These are phyloP conservation scores for Vulpes lagopus DNA, from an alignment of 2,113 vertebrate species.

Conservation along the genomic window DNA sequence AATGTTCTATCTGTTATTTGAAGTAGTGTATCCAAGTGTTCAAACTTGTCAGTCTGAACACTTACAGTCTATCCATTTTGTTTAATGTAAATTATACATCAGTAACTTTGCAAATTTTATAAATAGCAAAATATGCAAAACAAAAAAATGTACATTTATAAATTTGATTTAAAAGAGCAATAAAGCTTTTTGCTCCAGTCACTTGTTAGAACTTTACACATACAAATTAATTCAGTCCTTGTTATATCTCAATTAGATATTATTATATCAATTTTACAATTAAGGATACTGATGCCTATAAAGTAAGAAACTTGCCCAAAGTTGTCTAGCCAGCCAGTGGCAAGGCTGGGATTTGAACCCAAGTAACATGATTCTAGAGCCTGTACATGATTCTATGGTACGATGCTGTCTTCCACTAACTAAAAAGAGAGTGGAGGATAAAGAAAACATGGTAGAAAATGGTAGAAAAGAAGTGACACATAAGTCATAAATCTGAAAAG, in stretches of 20 bases:
- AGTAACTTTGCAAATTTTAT: neutral
- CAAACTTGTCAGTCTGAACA: neutral
- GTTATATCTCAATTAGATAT: neutral
- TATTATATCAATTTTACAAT: neutral
- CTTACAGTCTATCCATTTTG: neutral
- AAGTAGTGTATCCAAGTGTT: neutral
- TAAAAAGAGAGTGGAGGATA: neutral
- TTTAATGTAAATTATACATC: neutral
- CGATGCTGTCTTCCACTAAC: neutral
- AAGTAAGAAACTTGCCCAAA: neutral
- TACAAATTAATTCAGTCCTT: neutral
- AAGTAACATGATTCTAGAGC: neutral
- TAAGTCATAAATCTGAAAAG: neutral
- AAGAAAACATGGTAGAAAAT: neutral
- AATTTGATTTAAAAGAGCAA: slow-evolving; percentile 27
- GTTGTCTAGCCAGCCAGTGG: neutral
- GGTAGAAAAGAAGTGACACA: neutral
- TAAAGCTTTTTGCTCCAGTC: neutral
- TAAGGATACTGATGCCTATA: neutral
- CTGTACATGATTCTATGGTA: neutral
- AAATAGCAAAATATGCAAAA: neutral
- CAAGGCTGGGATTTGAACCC: neutral
- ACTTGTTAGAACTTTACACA: neutral
- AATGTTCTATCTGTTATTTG: neutral
- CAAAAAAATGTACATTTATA: neutral